Conservation (phyloP, 2,888 invertebrate species). For the Ophion slaviceki region DNA sequence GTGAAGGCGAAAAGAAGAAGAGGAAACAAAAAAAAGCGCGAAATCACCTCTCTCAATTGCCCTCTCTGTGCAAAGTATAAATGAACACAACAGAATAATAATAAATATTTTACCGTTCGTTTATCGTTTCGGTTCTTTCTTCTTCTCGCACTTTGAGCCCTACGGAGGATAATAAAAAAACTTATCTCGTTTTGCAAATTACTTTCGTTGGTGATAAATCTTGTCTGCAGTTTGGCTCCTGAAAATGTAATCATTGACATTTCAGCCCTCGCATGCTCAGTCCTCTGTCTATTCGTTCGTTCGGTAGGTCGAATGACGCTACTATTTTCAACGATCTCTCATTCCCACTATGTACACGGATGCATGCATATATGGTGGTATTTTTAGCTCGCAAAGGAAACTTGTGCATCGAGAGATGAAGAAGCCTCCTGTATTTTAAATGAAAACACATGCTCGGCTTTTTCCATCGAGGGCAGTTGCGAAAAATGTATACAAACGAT, state of each 20-base stretch:
- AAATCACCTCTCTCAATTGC: too few relatives aligned
- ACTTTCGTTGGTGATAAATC: not conserved
- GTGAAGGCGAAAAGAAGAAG: too few relatives aligned
- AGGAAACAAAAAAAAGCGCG: too few relatives aligned
- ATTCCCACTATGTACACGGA: not conserved
- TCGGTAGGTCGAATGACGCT: conserved; percentile 27
- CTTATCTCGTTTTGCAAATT: too few relatives aligned
- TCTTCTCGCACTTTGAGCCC: too few relatives aligned
- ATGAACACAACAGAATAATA: not conserved
- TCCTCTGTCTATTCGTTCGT: not conserved
- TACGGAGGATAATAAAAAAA: too few relatives aligned
- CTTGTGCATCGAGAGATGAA: conserved; percentile 1
- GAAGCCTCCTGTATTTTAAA: conserved; percentile 28
- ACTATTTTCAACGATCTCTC: conserved; percentile 28
- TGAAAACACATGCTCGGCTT: not conserved
- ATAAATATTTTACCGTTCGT: not conserved
- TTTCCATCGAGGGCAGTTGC: not conserved
- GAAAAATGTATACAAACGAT: conserved; percentile 3
- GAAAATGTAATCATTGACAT: not conserved
- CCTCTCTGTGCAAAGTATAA: not conserved
- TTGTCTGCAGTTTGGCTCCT: not conserved
- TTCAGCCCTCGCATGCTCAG: not conserved
- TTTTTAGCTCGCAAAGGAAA: not conserved
- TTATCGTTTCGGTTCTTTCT: too few relatives aligned
- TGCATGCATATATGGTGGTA: not conserved